Evolutionary conservation across 2,113 vertebrate species (phyloP), one percentile per base, ranked within the genome.

Genomic region (Hydrochoerus hydrochaeris): DNA sequence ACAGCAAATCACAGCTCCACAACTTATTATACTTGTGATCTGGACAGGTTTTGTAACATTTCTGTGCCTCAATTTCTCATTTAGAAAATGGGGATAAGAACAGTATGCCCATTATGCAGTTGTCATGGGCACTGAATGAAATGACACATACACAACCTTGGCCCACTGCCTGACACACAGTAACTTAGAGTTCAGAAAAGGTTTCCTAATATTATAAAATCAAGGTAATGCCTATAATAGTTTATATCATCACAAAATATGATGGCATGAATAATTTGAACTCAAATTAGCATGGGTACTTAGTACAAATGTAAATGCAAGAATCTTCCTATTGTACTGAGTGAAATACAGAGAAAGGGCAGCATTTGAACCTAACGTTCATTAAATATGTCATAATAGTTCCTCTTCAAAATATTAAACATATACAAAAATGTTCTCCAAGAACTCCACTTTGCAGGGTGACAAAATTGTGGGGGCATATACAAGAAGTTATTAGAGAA

Each of bases 51-150:
- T 60, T 71, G 4, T 11, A 63, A 88, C n/a, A 73, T 13, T 44
- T n/a, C 80, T 49, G 35, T 60, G 88, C 69, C 92, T 96, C 75
- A 17, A 44, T 95, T 94, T 95, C 94, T 93, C 49, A 13, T 52
- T 52, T 69, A 38, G 73, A 80, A 87, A 65, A 28, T 2, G 19
- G 30, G 19, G 19, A 62, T 30, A 71, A 73, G 49, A 87, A 84
- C 1, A n/a, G 54, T 28, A 38, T 3, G 63, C 41, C 46, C 3
- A 35, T 16, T 52, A 73, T 1, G 13, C 54, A 71, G 11, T 2
- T 91, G 65, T 85, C 35, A 17, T 3, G 2, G 90, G 46, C 67
- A 44, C 3, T 38, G 46, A 82, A 85, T 1, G 0, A 95, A 95
- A 92, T 16, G 46, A 49, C 41, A 5, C 11, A 46, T 20, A 49